Percentiles rank a stretch among this genome's conserved stretches.
Conservation (phyloP, 2,888 invertebrate species). For the Melanostoma mellinum region DNA sequence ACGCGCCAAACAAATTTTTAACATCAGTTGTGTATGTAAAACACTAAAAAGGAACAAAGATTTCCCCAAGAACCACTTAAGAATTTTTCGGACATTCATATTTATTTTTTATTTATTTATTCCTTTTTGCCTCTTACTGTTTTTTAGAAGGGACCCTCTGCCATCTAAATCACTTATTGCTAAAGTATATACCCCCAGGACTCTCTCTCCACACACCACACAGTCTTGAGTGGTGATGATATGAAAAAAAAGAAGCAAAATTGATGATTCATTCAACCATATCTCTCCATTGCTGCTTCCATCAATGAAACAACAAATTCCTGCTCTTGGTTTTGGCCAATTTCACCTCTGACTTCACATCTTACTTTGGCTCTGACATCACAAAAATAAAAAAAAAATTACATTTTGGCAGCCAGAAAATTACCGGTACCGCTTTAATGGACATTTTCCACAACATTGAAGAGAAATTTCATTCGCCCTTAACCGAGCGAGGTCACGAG, state of each 20-base stretch:
- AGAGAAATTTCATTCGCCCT: slow-evolving; percentile 25
- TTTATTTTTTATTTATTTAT: neutral
- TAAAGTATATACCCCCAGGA: no score
- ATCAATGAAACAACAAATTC: slow-evolving; percentile 1
- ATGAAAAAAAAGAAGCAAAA: slow-evolving; percentile 35
- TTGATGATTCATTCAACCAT: slow-evolving; percentile 46
- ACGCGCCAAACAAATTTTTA: neutral
- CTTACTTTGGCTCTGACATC: slow-evolving; percentile 31
- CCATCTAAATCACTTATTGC: no score
- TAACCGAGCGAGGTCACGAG: no score
- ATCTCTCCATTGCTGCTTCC: neutral
- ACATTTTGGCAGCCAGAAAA: slow-evolving; percentile 49
- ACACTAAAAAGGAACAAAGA: slow-evolving; percentile 5
- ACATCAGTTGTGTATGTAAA: slow-evolving; percentile 2
- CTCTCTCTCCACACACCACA: neutral
- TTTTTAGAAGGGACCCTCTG: no score
- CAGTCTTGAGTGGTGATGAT: slow-evolving; percentile 31
- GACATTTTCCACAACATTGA: slow-evolving; percentile 67
- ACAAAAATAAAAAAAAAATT: slow-evolving; percentile 38
- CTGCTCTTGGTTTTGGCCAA: slow-evolving; percentile 45
- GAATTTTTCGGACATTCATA: slow-evolving; percentile 40
- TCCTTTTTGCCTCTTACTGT: no score
- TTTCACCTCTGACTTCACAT: slow-evolving; percentile 30
- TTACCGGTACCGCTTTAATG: slow-evolving; percentile 64
- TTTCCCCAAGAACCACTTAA: slow-evolving; percentile 48